Base-by-base conservation (phyloP, 30 jellyfish, hydroid and myxozoan genomes). In the Euphysa ruthae region DNA sequence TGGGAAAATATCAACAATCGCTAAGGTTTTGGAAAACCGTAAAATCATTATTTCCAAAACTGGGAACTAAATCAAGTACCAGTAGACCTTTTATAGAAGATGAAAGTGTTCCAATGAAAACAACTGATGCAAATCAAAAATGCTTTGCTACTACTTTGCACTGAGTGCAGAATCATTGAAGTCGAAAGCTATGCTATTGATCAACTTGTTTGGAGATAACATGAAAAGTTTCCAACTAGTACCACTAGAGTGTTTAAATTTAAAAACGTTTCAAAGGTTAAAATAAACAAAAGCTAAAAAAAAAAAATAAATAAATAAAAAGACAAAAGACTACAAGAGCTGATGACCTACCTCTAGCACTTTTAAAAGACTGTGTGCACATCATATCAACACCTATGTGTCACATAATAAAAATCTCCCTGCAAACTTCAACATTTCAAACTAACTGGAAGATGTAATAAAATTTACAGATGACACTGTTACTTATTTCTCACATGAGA, bases 31-130 rank as follows among this genome's bases (percentile, higher is more conserved):
- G n/a, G 52, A 38, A 38, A 38, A 38, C n/a, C 52, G n/a, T 38
- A 38, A 38, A 38, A n/a, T 38, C 52, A 38, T 8, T 38, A 38
- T 38, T 38, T 38, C 52, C 52, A 38, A 38, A 38, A 38, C 52
- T n/a, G n/a, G 52, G 52, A 38, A 38, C 52, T 38, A 38, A 38
- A 38, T 38, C 52, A 38, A 38, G 52, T 38, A 38, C 52, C 52
- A 38, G 52, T 38, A 38, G 14, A 38, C n/a, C 52, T 38, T 38
- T 38, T 38, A 38, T 38, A 38, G 52, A 38, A 38, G 52, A 38
- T n/a, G 12, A 38, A 38, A 8, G 52, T n/a, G n/a, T n/a, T n/a
- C n/a, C n/a, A n/a, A n/a, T n/a, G n/a, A n/a, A n/a, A n/a, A n/a
- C n/a, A n/a, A n/a, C n/a, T n/a, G n/a, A 38, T 8, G n/a, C 12